These are phyloP conservation scores for Gymnopithys bicolor DNA, from an alignment of 2,797 vertebrate species.

Conservation along the genomic window DNA sequence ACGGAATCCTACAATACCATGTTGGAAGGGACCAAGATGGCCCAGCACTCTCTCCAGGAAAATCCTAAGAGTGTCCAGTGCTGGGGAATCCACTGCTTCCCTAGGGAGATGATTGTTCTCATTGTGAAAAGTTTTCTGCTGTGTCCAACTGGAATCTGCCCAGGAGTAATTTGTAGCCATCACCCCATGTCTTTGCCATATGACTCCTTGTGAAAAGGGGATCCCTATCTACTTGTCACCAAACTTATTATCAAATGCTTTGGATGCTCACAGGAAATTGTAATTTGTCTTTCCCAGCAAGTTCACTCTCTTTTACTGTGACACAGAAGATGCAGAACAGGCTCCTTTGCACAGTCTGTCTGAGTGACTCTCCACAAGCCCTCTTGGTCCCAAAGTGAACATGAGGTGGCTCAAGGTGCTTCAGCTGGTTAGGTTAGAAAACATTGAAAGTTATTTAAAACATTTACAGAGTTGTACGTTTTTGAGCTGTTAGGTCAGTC, in stretches of 20 bases:
- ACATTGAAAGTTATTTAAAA: not conserved
- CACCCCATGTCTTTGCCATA: not conserved
- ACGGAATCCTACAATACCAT: not conserved
- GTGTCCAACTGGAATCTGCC: not conserved
- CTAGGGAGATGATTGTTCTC: not conserved
- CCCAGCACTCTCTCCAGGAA: not conserved
- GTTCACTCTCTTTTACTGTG: not conserved
- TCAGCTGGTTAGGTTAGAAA: not conserved
- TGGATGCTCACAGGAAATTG: not conserved
- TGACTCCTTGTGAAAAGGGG: not conserved
- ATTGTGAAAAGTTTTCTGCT: not conserved
- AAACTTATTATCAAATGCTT: not conserved
- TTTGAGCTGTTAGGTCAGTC: not conserved
- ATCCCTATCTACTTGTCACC: not conserved
- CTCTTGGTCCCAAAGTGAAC: not conserved
- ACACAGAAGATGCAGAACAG: not conserved
- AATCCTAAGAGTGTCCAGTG: not conserved
- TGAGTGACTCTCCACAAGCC: not conserved
- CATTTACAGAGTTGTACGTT: not conserved
- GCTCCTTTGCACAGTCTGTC: not conserved
- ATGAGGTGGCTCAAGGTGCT: not conserved
- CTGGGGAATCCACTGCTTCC: not conserved
- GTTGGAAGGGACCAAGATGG: not conserved
- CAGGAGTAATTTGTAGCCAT: not conserved
- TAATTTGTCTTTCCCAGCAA: not conserved